Conservation (phyloP, 2,113 vertebrate genomes). For the Rutilus rutilus region DNA sequence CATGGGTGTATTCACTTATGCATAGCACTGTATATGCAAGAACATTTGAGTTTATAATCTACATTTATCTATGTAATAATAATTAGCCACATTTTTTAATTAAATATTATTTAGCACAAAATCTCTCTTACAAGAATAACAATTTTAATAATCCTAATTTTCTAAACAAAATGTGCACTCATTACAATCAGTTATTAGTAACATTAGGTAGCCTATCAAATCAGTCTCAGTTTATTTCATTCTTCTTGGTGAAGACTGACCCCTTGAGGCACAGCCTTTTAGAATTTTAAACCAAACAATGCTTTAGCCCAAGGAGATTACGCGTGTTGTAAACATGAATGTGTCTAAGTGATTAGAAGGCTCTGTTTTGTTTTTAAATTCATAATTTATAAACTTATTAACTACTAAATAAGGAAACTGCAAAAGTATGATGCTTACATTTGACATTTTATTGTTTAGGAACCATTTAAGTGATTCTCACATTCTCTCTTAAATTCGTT, state of each 20-base stretch:
- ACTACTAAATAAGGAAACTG: not conserved
- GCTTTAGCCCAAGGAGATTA: not conserved
- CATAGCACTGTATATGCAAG: too few relatives aligned
- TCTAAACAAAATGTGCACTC: not conserved
- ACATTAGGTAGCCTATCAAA: not conserved
- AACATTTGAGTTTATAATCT: not conserved
- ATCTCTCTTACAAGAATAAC: not conserved
- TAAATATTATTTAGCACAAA: not conserved
- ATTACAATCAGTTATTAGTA: not conserved
- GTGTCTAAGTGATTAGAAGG: not conserved
- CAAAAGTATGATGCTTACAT: not conserved
- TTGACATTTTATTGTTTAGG: not conserved
- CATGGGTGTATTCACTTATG: too few relatives aligned
- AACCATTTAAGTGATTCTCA: not conserved
- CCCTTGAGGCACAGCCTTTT: slow-evolving; percentile 5
- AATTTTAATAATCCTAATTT: not conserved
- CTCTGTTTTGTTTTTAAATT: not conserved
- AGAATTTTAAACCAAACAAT: not conserved
- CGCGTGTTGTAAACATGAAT: not conserved
- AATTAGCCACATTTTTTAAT: too few relatives aligned
- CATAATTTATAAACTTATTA: not conserved
- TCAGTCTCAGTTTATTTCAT: not conserved
- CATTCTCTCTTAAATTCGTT: not conserved
- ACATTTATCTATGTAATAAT: not conserved
- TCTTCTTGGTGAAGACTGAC: slow-evolving; percentile 38